Evolutionary conservation across 2,888 invertebrate genomes (phyloP), one percentile per base, ranked within the genome.

Genomic region (Peribatodes rhomboidaria): DNA sequence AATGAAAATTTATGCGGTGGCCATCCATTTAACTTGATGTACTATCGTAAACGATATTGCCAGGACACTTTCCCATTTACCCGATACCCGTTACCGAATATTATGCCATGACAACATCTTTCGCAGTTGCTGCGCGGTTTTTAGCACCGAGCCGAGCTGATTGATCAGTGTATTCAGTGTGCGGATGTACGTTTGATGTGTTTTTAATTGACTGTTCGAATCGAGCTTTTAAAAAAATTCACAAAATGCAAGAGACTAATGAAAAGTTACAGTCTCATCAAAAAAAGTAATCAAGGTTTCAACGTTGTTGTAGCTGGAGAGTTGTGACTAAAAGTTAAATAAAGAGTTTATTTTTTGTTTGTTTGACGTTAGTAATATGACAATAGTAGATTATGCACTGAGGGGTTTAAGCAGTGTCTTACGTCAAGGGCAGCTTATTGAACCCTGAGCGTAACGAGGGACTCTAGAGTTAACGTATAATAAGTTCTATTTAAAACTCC

Each of bases 11-110:
- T 70, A 72, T 79, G 74, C 72, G 60, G 73, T 62, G 35, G 66
- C 65, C 69, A 75, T 78, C 75, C 74, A 72, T 76, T 76, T 74
- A 75, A 79, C 73, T 73, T 57, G 75, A 74, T 78, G 73, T 75
- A 77, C n/a, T 75, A 75, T 74, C 72, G 65, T 67, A 52, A 69
- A 70, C 70, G 54, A 60, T 59, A 55, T 65, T 56, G 46, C 61
- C 60, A 35, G 44, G 58, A 55, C 33, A n/a, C 49, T 47, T 58
- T 42, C 52, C 46, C 39, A 22, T 41, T 49, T 61, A 54, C 61
- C 39, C 60, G 41, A 42, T 68, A 68, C 65, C 42, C 14, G 69
- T 60, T 50, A 22, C 49, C 41, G 67, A 70, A 69, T 76, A 33
- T 75, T 70, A 75, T 64, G 58, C 54, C 62, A 69, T 68, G 63